Percentiles rank a stretch among this genome's conserved stretches.
phyloP scores from a whole-genome alignment of 1,140 invertebrate species.

The Apis laboriosa region DNA sequence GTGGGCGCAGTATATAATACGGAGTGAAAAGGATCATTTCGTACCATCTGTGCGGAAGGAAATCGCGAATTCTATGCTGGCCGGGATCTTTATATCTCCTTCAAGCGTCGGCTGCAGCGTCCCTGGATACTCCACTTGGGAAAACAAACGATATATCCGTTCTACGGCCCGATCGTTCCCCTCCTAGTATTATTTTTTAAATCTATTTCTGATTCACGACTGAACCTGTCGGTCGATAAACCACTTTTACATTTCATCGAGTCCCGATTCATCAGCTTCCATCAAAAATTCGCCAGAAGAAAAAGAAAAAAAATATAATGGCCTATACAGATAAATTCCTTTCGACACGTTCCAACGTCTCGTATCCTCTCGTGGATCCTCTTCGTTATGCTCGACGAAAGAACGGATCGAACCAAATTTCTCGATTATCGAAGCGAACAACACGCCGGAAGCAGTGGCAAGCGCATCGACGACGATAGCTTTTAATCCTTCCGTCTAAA shows the following conservation, averaged over 20 bases:
- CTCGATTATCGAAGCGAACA: not conserved
- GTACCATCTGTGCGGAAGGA: slow-evolving; percentile 56
- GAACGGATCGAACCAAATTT: no score
- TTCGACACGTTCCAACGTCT: no score
- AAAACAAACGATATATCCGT: slow-evolving; percentile 61
- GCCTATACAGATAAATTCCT: no score
- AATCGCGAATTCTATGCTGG: slow-evolving; percentile 61
- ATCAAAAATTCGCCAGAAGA: not conserved
- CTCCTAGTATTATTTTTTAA: slow-evolving; percentile 52
- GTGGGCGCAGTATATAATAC: slow-evolving; percentile 55
- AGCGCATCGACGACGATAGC: not conserved
- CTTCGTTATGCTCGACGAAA: no score
- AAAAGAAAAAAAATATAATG: slow-evolving; percentile 13
- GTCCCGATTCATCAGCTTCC: slow-evolving; percentile 22
- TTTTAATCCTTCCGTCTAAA: not conserved
- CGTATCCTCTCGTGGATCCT: no score
- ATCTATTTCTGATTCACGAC: not conserved
- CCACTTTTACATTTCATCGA: slow-evolving; percentile 46
- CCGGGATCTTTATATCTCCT: slow-evolving; percentile 64
- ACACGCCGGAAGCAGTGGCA: not conserved
- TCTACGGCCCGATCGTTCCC: slow-evolving; percentile 3
- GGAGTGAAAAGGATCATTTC: slow-evolving; percentile 57
- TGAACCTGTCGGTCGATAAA: not conserved
- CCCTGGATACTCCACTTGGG: slow-evolving; percentile 43
- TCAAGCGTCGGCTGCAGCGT: slow-evolving; percentile 58